Percentiles rank a stretch among this genome's conserved stretches.
Evolutionary conservation across 1,140 invertebrate species (phyloP).

Genomic region (Nilaparvata lugens): DNA sequence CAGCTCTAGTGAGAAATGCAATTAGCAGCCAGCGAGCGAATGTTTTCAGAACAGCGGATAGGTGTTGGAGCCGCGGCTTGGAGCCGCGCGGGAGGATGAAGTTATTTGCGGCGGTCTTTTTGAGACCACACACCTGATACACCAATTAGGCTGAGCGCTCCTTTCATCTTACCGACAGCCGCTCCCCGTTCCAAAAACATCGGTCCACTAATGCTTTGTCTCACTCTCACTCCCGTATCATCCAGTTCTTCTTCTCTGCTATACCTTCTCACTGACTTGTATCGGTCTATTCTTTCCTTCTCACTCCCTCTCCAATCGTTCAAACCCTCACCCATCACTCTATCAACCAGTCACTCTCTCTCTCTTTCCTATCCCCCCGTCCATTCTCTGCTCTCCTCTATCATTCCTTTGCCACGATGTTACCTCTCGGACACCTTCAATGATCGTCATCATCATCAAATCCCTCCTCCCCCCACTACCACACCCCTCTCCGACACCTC

Average conservation of each 20-base stretch:
- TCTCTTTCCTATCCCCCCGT: neutral
- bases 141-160: conserved; percentile 12
- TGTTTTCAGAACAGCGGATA: conserved; percentile 4
- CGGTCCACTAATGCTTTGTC: neutral
- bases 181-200: conserved; percentile 9
- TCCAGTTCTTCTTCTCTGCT: too few relatives aligned
- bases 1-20: too few relatives aligned
- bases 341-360: neutral
- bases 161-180: conserved; percentile 15
- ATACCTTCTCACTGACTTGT: too few relatives aligned
- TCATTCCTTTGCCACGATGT: too few relatives aligned
- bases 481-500: too few relatives aligned
- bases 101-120: conserved; percentile 16
- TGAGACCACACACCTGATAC: conserved; percentile 17
- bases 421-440: too few relatives aligned
- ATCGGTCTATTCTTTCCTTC: too few relatives aligned
- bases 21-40: neutral
- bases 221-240: neutral
- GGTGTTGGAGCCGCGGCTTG: neutral
- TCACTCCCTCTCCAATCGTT: too few relatives aligned
- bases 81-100: conserved; percentile 11
- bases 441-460: too few relatives aligned
- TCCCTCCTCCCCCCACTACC: too few relatives aligned
- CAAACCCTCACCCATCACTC: too few relatives aligned
- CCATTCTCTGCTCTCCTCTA: neutral